These are phyloP conservation scores for Strix aluco DNA, from an alignment of 2,113 vertebrate genomes.

Conservation along the genomic window DNA sequence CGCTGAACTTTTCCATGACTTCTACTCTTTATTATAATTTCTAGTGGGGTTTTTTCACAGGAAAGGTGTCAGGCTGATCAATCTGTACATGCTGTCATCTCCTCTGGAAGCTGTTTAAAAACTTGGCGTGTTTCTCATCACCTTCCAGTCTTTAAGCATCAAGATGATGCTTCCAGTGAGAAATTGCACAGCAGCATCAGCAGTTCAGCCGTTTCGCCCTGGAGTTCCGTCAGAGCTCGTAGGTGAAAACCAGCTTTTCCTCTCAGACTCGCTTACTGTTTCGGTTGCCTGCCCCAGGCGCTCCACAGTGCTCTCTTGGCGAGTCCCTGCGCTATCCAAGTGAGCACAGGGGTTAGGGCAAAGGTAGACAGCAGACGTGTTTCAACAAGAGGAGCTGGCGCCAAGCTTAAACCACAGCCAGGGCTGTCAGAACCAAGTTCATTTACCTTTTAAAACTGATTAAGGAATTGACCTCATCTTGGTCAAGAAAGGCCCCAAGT, in stretches of 20 bases:
- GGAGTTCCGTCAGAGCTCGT: accelerated
- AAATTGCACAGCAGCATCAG: accelerated
- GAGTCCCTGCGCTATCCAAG: accelerated
- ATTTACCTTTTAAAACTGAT: not conserved
- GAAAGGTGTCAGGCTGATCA: not conserved
- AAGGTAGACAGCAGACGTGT: not conserved
- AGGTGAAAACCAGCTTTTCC: not conserved
- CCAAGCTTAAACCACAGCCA: not conserved
- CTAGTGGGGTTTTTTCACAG: not conserved
- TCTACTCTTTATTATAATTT: not conserved
- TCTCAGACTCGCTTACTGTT: not conserved
- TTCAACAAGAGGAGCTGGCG: not conserved
- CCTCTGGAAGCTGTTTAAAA: not conserved
- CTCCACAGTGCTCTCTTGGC: not conserved
- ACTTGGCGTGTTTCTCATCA: accelerated
- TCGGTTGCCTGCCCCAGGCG: accelerated
- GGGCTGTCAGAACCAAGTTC: not conserved
- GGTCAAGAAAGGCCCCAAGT: not conserved
- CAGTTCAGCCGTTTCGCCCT: not conserved
- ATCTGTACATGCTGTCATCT: not conserved
- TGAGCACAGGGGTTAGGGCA: not conserved
- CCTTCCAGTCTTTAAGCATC: not conserved
- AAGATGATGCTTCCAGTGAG: not conserved
- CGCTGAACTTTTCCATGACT: not conserved
- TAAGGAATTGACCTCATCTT: not conserved